These are phyloP conservation scores for Cyphomyrmex costatus DNA, from an alignment of 1,140 invertebrate genomes.

Conservation along the genomic window DNA sequence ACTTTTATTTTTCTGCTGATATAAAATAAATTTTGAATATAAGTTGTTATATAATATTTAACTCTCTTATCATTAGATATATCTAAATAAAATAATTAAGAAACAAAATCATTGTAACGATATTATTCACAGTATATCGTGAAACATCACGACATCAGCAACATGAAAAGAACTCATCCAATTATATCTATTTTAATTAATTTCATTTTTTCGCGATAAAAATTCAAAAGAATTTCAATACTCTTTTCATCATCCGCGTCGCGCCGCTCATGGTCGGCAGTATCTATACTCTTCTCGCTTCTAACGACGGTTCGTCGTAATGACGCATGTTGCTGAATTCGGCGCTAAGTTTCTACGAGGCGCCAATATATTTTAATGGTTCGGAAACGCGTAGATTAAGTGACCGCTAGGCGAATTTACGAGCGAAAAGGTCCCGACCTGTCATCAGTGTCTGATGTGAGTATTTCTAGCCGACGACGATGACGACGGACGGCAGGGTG, in stretches of 20 bases:
- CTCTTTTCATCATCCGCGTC: background rate
- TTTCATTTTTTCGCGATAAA: background rate
- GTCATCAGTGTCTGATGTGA: constrained; percentile 26
- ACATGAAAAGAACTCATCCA: too few relatives aligned
- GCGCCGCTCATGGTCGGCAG: background rate
- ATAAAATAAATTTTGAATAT: background rate
- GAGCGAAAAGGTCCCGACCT: constrained; percentile 47
- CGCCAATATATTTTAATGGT: constrained; percentile 44
- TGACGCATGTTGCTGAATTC: background rate
- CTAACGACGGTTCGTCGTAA: background rate
- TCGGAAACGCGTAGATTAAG: constrained; percentile 36
- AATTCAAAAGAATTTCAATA: background rate
- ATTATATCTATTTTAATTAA: constrained; percentile 1
- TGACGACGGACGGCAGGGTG: background rate
- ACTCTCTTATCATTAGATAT: background rate
- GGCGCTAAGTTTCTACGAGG: constrained; percentile 22
- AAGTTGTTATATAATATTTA: background rate
- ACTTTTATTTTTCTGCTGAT: background rate
- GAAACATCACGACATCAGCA: too few relatives aligned
- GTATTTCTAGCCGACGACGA: constrained; percentile 17
- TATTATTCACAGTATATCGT: too few relatives aligned
- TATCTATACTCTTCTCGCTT: background rate
- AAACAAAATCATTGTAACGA: too few relatives aligned
- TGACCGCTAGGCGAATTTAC: constrained; percentile 50
- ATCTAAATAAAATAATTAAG: background rate